Percentiles rank a stretch among this genome's conserved stretches.
Conservation (phyloP, 2,797 vertebrate genomes). For the Odontamblyopus lacepedii region DNA sequence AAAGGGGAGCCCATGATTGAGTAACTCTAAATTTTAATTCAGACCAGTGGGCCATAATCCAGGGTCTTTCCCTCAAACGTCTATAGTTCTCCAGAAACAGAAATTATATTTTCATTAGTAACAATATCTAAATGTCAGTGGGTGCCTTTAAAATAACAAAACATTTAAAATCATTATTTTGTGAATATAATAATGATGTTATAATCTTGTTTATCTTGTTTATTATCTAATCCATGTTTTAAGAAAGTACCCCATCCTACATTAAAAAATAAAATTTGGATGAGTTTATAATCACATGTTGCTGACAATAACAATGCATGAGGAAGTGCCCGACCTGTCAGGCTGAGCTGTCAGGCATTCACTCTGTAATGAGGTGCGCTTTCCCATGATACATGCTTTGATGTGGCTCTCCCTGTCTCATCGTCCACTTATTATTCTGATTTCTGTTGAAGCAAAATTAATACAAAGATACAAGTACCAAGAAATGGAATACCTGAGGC, state of each 20-base stretch:
- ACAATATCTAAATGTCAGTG: too few relatives aligned
- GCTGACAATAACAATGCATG: constrained; percentile 33
- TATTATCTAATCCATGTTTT: background rate
- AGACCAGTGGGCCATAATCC: too few relatives aligned
- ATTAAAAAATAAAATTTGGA: constrained; percentile 5
- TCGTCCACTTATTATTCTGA: constrained; percentile 48
- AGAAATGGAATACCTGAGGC: constrained; percentile 67
- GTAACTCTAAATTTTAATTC: too few relatives aligned
- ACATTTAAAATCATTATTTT: background rate
- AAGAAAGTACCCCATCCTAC: background rate
- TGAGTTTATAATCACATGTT: constrained; percentile 45
- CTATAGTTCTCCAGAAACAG: too few relatives aligned
- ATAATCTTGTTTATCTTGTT: background rate
- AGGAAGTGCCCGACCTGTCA: constrained; percentile 10
- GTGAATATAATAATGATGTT: background rate
- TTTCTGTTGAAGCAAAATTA: constrained; percentile 62
- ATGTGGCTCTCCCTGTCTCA: constrained; percentile 46
- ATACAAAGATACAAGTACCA: constrained; percentile 55
- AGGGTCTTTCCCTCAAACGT: too few relatives aligned
- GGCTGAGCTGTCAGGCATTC: constrained; percentile 13
- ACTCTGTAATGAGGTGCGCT: constrained; percentile 30
- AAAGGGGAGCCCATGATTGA: too few relatives aligned
- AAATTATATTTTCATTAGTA: too few relatives aligned
- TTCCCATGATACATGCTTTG: constrained; percentile 49
- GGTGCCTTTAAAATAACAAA: too few relatives aligned